These are phyloP conservation scores for Diploptera punctata DNA, from an alignment of 2,888 invertebrate genomes.

Conservation along the genomic window DNA sequence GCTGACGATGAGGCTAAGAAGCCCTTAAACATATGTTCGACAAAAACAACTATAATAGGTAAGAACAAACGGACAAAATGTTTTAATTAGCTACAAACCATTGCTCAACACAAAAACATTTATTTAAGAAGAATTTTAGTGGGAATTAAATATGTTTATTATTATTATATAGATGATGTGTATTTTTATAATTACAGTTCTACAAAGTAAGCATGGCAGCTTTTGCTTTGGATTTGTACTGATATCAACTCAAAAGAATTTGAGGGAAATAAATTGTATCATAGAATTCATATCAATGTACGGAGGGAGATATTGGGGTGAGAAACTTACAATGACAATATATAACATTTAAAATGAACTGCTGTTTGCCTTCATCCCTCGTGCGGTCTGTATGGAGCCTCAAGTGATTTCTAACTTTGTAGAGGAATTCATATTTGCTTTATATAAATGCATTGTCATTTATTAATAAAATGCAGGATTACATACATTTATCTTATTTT, in stretches of 20 bases:
- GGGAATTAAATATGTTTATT: no score
- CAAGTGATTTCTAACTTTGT: constrained; percentile 11
- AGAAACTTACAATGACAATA: neutral
- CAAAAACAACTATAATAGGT: no score
- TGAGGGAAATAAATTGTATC: neutral
- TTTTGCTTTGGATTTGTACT: constrained; percentile 18
- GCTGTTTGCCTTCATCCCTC: constrained; percentile 2
- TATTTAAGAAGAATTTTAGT: no score
- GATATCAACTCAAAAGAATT: neutral
- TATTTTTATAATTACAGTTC: neutral
- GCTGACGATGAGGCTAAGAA: no score
- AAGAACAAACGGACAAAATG: no score
- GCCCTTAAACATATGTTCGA: no score
- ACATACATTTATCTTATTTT: no score
- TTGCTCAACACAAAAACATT: no score
- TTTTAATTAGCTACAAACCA: no score
- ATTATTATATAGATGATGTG: no score
- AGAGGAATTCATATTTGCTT: constrained; percentile 19
- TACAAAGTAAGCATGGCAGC: constrained; percentile 1
- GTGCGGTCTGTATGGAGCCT: constrained; percentile 15
- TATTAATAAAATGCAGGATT: constrained; percentile 7
- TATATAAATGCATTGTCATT: constrained; percentile 14
- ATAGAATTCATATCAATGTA: neutral
- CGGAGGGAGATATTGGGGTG: neutral
- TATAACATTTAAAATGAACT: constrained; percentile 11